phyloP scores from a whole-genome alignment of 2,797 vertebrate genomes.

The Sebastiscus tertius region DNA sequence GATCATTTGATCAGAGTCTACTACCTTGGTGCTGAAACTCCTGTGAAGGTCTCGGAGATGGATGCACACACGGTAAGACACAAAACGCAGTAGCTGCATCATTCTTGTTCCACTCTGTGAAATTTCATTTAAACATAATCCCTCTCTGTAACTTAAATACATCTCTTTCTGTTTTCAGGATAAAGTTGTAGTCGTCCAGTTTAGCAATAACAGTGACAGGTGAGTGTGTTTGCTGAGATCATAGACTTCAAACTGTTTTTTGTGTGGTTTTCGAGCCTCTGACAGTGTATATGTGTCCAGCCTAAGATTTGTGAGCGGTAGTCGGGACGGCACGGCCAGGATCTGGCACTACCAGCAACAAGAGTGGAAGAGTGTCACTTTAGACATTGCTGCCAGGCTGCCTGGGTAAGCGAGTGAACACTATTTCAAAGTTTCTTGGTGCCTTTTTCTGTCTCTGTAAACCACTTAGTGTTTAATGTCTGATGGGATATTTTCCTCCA shows the following conservation, averaged over 20 bases:
- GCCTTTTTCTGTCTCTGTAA: neutral
- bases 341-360: constrained; percentile 98
- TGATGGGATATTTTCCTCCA: constrained; percentile 55
- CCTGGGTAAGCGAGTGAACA: constrained; percentile 86
- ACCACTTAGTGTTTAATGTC: neutral
- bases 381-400: constrained; percentile 94
- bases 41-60: constrained; percentile 95
- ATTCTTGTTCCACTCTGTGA: neutral
- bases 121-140: neutral
- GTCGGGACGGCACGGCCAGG: constrained; percentile 95
- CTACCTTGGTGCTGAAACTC: constrained; percentile 92
- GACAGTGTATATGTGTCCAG: constrained; percentile 57
- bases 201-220: constrained; percentile 97
- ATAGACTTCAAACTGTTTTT: neutral
- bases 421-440: neutral
- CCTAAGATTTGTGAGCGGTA: constrained; percentile 96
- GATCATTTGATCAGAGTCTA: constrained; percentile 98
- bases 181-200: constrained; percentile 97
- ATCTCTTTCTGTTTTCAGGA: constrained; percentile 83
- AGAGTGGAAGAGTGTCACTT: constrained; percentile 92
- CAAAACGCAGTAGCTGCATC: neutral
- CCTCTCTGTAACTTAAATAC: neutral
- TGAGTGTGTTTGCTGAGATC: constrained; percentile 70
- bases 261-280: neutral
- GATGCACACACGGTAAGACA: constrained; percentile 92